Base-by-base conservation (phyloP, 2,888 invertebrate genomes). In the Actias luna region DNA sequence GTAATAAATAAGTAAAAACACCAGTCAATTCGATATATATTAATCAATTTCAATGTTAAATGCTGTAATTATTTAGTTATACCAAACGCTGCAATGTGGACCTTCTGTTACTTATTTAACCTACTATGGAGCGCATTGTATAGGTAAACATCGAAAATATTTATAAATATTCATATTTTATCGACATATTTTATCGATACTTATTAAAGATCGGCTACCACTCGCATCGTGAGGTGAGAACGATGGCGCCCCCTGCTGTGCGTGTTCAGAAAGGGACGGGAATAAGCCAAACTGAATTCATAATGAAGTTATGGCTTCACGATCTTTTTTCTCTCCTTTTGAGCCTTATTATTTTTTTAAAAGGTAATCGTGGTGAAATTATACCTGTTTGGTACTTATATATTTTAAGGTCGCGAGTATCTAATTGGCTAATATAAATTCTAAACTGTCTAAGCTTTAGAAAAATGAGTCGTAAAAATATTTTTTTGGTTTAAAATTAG, bases 141-240 rank as follows among this genome's bases (percentile, higher is more conserved):
- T 64, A 68, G 68, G 74, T 83, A 84, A 82, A 87, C 82, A 88
- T 86, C 82, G 78, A 86, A 89, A 89, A 89, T 90, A 87, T 92
- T 90, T 90, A 88, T 89, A 88, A 88, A 89, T 90, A 89, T 90
- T 90, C 90, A 92, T 92, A 90, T 85, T 84, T 86, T 87, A 87
- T 88, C 88, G 87, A 87, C 87, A 85, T 88, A 88, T 89, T 92
- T 92, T 92, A 92, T 91, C 91, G 90, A 91, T 88, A 88, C 89
- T 90, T 92, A 92, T 92, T 92, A 92, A 91, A 88, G 88, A 83
- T 82, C 87, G 87, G 92, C 92, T 92, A 92, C 92, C 87, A 92
- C 89, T 89, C 91, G 90, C 90, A 79, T 91, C 92, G 87, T 81
- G 89, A 92, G 92, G 92, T 92, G 92, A 92, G 92, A 92, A 92